These are phyloP conservation scores for Ichneumon xanthorius DNA, from an alignment of 2,888 invertebrate genomes.

Conservation along the genomic window DNA sequence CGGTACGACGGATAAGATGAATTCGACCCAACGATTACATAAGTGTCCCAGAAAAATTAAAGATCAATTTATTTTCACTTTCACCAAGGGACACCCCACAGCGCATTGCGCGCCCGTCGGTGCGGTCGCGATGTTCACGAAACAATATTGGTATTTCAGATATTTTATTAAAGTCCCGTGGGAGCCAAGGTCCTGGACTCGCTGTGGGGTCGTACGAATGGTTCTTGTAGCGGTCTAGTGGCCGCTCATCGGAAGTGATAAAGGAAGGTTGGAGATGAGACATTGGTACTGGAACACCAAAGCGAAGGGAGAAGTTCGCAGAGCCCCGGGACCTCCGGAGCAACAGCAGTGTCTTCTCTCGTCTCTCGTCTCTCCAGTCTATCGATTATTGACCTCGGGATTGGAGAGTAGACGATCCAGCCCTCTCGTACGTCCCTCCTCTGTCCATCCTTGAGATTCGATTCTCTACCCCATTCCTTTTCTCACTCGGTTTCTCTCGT, in stretches of 20 bases:
- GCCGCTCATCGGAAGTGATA: constrained; percentile 54
- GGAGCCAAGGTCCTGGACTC: constrained; percentile 73
- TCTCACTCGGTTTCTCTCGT: constrained; percentile 7
- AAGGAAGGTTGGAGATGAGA: constrained; percentile 67
- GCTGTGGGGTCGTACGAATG: constrained; percentile 34
- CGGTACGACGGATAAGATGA: neutral
- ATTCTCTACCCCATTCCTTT: constrained; percentile 3
- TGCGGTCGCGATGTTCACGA: constrained; percentile 55
- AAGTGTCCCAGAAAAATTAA: constrained; percentile 4
- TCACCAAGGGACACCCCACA: neutral
- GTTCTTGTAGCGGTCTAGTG: constrained; percentile 52
- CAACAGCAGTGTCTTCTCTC: constrained; percentile 60
- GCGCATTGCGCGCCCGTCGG: neutral
- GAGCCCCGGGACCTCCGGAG: constrained; percentile 27
- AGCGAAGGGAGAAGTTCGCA: constrained; percentile 39
- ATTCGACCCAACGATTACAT: neutral
- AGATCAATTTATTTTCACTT: constrained; percentile 59
- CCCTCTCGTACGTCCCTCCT: constrained; percentile 13
- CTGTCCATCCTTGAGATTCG: constrained; percentile 28
- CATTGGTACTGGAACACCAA: constrained; percentile 34
- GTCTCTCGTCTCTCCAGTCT: constrained; percentile 70
- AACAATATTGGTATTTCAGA: constrained; percentile 83
- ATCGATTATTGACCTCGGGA: constrained; percentile 81
- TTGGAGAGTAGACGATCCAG: constrained; percentile 64
- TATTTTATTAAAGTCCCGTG: constrained; percentile 83